Conservation (phyloP, 2,888 invertebrate species). For the Branchipolynoe longqiensis region DNA sequence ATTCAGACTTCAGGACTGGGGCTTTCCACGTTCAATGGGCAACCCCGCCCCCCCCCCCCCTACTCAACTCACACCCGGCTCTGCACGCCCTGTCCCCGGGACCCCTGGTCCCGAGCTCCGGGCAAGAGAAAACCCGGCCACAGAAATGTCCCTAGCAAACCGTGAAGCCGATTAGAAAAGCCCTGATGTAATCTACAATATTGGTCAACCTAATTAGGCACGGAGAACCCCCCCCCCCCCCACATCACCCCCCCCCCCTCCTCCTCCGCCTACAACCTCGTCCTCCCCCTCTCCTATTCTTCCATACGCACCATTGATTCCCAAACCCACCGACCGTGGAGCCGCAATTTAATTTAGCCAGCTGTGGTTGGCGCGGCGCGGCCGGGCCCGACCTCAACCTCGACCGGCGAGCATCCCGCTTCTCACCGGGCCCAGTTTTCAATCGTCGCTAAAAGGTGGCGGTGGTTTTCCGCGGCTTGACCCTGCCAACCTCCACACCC, state of each 20-base stretch:
- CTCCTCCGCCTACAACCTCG: no score
- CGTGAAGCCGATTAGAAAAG: conserved; percentile 49
- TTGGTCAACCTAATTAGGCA: background rate
- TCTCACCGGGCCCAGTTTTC: conserved; percentile 5
- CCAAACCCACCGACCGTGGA: background rate
- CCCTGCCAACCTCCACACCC: background rate
- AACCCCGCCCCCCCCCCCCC: no score
- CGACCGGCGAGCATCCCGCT: background rate
- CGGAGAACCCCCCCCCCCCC: no score
- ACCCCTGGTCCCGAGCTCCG: no score
- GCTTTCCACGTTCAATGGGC: no score
- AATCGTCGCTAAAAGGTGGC: conserved; percentile 35
- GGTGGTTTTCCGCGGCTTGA: background rate
- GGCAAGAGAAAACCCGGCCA: no score
- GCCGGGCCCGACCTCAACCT: background rate
- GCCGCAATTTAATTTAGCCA: conserved; percentile 51
- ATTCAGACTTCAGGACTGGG: background rate
- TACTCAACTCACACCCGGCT: no score
- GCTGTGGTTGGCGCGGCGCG: conserved; percentile 13
- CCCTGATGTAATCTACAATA: conserved; percentile 32
- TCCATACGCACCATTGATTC: conserved; percentile 27
- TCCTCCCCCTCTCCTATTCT: no score
- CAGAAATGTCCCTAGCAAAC: conserved; percentile 17
- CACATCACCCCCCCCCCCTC: no score
- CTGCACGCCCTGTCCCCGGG: no score